These are phyloP conservation scores for Galago senegalensis DNA, from an alignment of 2,797 vertebrate species.

Conservation along the genomic window DNA sequence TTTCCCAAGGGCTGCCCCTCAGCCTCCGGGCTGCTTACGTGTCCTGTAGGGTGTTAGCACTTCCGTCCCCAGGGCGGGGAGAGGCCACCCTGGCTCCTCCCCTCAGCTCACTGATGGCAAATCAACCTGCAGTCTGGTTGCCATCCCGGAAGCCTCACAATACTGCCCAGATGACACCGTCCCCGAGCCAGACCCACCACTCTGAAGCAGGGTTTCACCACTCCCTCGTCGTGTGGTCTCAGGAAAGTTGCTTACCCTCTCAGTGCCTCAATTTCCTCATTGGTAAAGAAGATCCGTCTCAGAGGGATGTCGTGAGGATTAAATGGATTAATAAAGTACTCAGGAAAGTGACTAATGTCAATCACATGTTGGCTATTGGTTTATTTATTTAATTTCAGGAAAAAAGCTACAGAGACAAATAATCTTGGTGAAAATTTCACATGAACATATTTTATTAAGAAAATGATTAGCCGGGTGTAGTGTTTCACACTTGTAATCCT, in stretches of 20 bases:
- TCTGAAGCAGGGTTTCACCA: not conserved
- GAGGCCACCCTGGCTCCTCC: not conserved
- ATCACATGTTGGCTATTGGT: not conserved
- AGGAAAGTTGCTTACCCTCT: not conserved
- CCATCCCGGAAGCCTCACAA: not conserved
- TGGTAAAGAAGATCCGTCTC: not conserved
- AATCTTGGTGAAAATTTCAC: not conserved
- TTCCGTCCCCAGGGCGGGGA: not conserved
- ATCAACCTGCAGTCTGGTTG: not conserved
- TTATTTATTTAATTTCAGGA: not conserved
- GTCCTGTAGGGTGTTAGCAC: too few relatives aligned
- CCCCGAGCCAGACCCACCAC: not conserved
- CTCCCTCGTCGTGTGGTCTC: not conserved
- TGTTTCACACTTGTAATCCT: too few relatives aligned
- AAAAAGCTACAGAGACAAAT: not conserved
- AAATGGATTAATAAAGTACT: not conserved
- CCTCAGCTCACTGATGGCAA: not conserved
- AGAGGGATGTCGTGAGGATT: not conserved
- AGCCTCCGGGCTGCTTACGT: not conserved
- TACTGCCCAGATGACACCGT: accelerated
- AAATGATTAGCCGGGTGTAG: not conserved
- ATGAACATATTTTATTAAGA: not conserved
- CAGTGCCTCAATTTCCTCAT: not conserved
- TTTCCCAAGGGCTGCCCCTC: not conserved
- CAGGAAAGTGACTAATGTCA: not conserved